These are phyloP conservation scores for Gari tellinella DNA, from an alignment of 2,888 invertebrate genomes.

Conservation along the genomic window DNA sequence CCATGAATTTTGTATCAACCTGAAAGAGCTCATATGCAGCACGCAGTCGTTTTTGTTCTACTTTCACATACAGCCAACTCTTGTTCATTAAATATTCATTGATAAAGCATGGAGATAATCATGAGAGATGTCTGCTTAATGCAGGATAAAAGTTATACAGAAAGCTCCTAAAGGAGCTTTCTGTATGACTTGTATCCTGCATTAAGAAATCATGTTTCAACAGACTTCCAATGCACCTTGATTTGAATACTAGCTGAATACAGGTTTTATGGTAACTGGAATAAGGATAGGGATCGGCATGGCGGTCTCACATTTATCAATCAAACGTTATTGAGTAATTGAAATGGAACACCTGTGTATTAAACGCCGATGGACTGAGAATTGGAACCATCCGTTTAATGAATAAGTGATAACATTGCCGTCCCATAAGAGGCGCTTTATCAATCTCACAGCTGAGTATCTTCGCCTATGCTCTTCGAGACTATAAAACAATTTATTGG, in stretches of 20 bases:
- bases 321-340: conserved; percentile 42
- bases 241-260: too few species aligned
- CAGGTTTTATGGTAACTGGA: conserved; percentile 4
- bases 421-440: conserved; percentile 35
- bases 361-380: conserved; percentile 18
- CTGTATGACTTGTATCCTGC: too few species aligned
- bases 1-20: conserved; percentile 3
- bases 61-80: too few species aligned
- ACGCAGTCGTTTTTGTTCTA: too few species aligned
- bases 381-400: conserved; percentile 18
- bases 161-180: too few species aligned
- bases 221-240: too few species aligned
- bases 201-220: too few species aligned
- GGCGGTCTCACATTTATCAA: conserved; percentile 12
- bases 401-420: conserved; percentile 41
- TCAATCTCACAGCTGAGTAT: conserved; percentile 24
- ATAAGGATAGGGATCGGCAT: conserved; percentile 2
- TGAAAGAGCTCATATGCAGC: too few species aligned
- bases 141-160: too few species aligned
- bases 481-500: conserved; percentile 10
- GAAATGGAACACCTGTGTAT: conserved; percentile 39
- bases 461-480: conserved; percentile 8
- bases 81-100: background rate
- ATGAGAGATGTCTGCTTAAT: background rate
- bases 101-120: background rate